Base-by-base conservation (phyloP, 2,797 vertebrate genomes). In the Acipenser transmontanus region DNA sequence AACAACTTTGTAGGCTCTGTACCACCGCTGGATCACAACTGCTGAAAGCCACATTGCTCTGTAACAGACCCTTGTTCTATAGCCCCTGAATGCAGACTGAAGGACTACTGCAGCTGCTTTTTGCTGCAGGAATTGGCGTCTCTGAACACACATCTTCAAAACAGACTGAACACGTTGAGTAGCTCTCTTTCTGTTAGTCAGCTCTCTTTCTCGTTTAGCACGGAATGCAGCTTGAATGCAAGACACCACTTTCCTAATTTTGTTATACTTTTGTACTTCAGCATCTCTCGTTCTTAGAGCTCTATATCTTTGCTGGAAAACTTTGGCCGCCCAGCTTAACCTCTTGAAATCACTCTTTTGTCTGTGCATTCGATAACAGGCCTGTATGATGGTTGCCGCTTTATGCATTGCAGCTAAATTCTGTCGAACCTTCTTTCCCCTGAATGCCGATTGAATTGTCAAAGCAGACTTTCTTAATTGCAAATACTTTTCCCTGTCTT, bases 1-100 rank as follows among this genome's bases (percentile, higher is more conserved):
- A 66, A 77, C 73, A 17, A 48, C 8, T 50, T 62, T 75, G 56
- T 79, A 73, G 0, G 77, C 71, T 47, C 82, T 81, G 71, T 79
- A 85, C 83, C 79, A 81, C 60, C 72, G 76, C 71, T 88, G 91
- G 69, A 88, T 78, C n/a, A 57, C n/a, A 1, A 70, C 1, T 0
- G 73, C 76, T n/a, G 87, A 74, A 1, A 54, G 64, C 1, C 7
- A 70, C 14, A 73, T 70, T 62, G 72, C 50, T 4, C 66, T 51
- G 20, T 72, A 69, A 10, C 0, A 75, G 10, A 47, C 8, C 59
- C 69, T 77, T 4, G 49, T 54, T 70, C 14, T 66, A 1, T 57
- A 68, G 72, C 78, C 50, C 72, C 78, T 81, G 69, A 83, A 82
- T 0, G 68, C 63, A 0, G 87, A 77, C 13, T 90, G 88, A n/a